These are phyloP conservation scores for Aphodius sticticus DNA, from an alignment of 2,888 invertebrate species.

Conservation along the genomic window DNA sequence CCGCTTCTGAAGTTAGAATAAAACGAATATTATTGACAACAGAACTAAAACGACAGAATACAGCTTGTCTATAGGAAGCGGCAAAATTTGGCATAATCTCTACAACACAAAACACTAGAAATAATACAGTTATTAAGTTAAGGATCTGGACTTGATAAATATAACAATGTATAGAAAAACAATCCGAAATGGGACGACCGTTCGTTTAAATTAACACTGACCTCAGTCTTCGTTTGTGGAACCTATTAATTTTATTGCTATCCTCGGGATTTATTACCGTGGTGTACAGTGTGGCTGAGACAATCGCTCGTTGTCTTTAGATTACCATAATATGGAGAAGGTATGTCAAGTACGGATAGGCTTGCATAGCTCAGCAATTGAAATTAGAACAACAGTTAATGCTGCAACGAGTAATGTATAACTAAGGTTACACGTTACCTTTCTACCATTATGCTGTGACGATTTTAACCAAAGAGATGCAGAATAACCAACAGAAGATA, in stretches of 20 bases:
- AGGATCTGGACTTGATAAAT: not conserved
- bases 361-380: not conserved
- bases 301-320: not conserved
- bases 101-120: not conserved
- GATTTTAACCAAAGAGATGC: not conserved
- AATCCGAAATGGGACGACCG: not conserved
- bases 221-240: not conserved
- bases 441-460: not conserved
- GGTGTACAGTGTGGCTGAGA: not conserved
- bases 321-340: constrained; percentile 4
- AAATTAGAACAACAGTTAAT: not conserved
- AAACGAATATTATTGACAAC: too few relatives aligned
- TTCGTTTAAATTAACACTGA: not conserved
- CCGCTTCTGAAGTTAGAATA: too few relatives aligned
- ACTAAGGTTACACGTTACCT: not conserved
- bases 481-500: too few relatives aligned
- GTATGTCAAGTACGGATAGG: not conserved
- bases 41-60: too few relatives aligned
- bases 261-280: not conserved
- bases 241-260: not conserved
- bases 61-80: too few relatives aligned
- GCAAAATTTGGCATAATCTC: too few relatives aligned
- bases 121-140: not conserved
- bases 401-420: not conserved
- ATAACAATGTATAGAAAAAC: not conserved